A percentile compares a stretch with the other conserved stretches of the same genome.
These are phyloP conservation scores for Spisula solida DNA, from an alignment of 2,888 invertebrate genomes.

Conservation along the genomic window DNA sequence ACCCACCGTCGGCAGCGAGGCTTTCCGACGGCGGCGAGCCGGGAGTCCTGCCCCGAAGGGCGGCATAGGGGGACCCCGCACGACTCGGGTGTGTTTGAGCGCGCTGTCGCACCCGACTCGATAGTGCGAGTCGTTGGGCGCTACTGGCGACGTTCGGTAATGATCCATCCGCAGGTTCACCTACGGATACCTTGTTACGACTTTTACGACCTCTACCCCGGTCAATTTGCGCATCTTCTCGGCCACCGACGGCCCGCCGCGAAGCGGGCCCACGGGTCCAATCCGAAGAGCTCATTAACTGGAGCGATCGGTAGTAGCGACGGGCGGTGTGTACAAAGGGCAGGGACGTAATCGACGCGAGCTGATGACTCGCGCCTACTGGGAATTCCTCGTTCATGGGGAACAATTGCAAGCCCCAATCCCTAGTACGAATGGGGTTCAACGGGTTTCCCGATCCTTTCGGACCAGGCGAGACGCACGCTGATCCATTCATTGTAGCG, in stretches of 20 bases:
- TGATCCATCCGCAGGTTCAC: slow-evolving; percentile 90
- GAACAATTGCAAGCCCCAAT: slow-evolving; percentile 91
- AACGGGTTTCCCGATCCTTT: slow-evolving; percentile 91
- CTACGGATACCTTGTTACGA: slow-evolving; percentile 91
- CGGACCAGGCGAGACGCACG: too few relatives aligned
- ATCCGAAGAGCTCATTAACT: too few relatives aligned
- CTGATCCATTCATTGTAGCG: too few relatives aligned
- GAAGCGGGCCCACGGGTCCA: background rate
- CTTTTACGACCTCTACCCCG: slow-evolving; percentile 90
- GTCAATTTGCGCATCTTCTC: slow-evolving; percentile 90
- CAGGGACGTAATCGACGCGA: slow-evolving; percentile 92
- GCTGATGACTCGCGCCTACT: too few relatives aligned
- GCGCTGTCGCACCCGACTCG: too few relatives aligned
- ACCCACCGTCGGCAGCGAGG: too few relatives aligned
- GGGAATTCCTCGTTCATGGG: too few relatives aligned
- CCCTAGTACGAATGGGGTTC: slow-evolving; percentile 92
- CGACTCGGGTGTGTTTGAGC: too few relatives aligned
- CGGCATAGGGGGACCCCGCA: too few relatives aligned
- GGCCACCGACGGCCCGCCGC: slow-evolving; percentile 52
- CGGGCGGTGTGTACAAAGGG: slow-evolving; percentile 92
- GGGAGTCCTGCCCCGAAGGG: too few relatives aligned
- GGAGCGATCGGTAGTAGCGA: slow-evolving; percentile 92
- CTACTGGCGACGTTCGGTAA: slow-evolving; percentile 76
- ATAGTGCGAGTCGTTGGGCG: background rate
- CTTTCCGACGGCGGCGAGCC: too few relatives aligned